Evolutionary conservation across 2,797 vertebrate species (phyloP).

Genomic region (Diplodus sargus): DNA sequence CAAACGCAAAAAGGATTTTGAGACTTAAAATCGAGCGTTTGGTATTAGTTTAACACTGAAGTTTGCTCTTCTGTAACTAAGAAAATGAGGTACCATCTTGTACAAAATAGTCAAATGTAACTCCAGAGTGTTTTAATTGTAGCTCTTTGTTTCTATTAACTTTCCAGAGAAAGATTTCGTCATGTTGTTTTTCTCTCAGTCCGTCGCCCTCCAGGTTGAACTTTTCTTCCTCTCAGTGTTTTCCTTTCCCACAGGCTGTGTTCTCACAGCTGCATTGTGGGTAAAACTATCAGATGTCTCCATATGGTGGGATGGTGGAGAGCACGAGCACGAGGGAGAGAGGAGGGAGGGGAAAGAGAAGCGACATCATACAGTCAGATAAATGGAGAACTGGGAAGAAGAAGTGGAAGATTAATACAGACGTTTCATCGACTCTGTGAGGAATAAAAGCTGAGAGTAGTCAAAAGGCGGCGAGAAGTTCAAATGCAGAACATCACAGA

Average conservation of each 20-base stretch:
- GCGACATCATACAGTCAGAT: neutral
- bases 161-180: too few relatives aligned
- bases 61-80: neutral
- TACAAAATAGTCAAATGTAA: neutral
- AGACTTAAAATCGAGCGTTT: neutral
- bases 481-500: too few relatives aligned
- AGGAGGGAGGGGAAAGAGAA: neutral
- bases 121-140: neutral
- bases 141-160: too few relatives aligned
- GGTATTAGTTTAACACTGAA: neutral
- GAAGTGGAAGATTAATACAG: neutral
- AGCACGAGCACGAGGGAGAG: neutral
- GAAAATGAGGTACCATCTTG: neutral
- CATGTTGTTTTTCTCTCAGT: constrained; percentile 17
- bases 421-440: neutral
- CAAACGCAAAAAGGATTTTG: neutral
- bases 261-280: constrained; percentile 74
- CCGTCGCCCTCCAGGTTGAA: constrained; percentile 47
- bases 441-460: neutral
- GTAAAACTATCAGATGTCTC: constrained; percentile 73
- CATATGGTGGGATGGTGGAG: constrained; percentile 36
- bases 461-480: neutral
- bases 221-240: constrained; percentile 58
- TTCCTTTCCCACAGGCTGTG: constrained; percentile 73
- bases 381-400: neutral